Evolutionary conservation across 2,888 invertebrate species (phyloP), one percentile per base, ranked within the genome.

Genomic region (Schizaphis graminum): DNA sequence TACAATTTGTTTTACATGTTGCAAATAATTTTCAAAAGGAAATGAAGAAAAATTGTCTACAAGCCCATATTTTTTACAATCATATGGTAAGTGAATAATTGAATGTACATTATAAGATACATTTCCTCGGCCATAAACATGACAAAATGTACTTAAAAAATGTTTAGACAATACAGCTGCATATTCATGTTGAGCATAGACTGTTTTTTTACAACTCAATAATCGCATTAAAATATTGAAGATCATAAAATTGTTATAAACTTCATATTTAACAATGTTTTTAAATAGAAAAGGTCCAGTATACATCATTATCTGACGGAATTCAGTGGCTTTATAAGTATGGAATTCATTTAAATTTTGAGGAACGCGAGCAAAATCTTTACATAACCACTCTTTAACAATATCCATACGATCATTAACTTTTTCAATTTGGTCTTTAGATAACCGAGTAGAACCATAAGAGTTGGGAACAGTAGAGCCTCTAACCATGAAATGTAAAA

Each of bases 1-100:
- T 35, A 87, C 49, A 49, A 87, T 87, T 87, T 87, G 13, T 87
- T 87, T 87, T 35, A 87, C 28, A n/a, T 87, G 87, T 87, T 87
- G 87, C 49, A 87, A 49, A 87, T 87, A 87, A 49, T 87, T 87
- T 87, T 87, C 87, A 87, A 87, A 87, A 47, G 87, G n/a, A 49
- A 87, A 87, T n/a, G 49, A 28, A 35, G 49, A 87, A 87, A 87
- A 87, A 28, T 16, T 49, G 49, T 49, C 87, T 2, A 87, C 28
- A 49, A 49, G 49, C 13, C 87, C n/a, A 87, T 87, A 87, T 87
- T 87, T 49, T 49, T 49, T 49, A 87, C 35, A 16, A 87, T 87
- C 87, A 21, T 53, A n/a, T 87, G 49, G 13, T 49, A 87, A 87
- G 21, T 87, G 49, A 87, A 87, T 87, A 49, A 87, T 87, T 28